phyloP scores from a whole-genome alignment of 2,113 vertebrate species.

The Coturnix japonica region DNA sequence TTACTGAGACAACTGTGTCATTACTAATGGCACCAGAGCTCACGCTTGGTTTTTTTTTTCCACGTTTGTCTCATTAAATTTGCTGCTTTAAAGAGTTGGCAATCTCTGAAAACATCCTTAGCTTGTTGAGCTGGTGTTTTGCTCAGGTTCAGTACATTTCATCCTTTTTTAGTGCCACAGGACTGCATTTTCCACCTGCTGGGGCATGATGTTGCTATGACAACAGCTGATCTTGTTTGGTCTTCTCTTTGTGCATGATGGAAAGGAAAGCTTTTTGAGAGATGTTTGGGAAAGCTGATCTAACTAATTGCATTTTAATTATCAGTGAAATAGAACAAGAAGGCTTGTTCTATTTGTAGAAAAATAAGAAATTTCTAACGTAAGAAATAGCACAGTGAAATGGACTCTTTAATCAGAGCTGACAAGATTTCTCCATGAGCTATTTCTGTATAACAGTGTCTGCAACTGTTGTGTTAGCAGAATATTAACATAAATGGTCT shows the following conservation, averaged over 20 bases:
- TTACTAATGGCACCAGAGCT: not conserved
- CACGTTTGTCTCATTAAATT: not conserved
- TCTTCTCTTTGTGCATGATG: not conserved
- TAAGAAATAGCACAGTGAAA: not conserved
- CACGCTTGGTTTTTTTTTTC: not conserved
- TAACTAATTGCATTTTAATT: not conserved
- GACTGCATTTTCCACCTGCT: conserved; percentile 59
- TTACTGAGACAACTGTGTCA: not conserved
- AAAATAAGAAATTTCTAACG: not conserved
- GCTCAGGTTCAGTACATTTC: not conserved
- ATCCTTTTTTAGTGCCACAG: not conserved
- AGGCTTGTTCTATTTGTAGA: not conserved
- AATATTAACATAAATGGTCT: not conserved
- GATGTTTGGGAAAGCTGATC: not conserved
- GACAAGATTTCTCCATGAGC: not conserved
- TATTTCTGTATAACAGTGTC: not conserved
- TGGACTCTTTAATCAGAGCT: not conserved
- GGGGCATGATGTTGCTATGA: conserved; percentile 18
- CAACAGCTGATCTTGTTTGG: conserved; percentile 19
- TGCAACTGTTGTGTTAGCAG: not conserved
- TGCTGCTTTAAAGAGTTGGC: not conserved
- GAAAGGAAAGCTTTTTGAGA: not conserved
- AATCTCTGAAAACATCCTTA: fast-evolving
- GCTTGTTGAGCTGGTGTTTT: not conserved
- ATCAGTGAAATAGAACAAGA: not conserved